Conservation (phyloP, 1,140 invertebrate species). For the Papilio dardanus region DNA sequence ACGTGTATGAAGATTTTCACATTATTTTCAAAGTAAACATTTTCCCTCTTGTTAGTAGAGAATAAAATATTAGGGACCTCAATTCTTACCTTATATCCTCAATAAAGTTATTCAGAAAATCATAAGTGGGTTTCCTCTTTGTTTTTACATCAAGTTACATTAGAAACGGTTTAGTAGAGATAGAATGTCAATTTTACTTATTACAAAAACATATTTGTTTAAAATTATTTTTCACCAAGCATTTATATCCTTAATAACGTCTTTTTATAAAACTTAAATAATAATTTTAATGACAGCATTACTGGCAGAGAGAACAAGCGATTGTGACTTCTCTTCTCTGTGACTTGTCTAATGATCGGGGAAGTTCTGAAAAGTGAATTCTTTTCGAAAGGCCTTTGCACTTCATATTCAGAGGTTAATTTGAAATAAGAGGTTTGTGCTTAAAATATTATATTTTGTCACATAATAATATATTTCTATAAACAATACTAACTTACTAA, state of each 20-base stretch:
- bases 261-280: too few species aligned
- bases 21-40: neutral
- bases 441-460: neutral
- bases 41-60: neutral
- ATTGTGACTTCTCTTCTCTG: neutral
- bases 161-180: neutral
- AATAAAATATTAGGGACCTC: conserved; percentile 2
- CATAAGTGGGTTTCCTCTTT: neutral
- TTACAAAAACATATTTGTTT: too few species aligned
- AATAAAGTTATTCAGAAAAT: neutral
- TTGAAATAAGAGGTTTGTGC: neutral
- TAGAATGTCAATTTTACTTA: neutral
- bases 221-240: too few species aligned
- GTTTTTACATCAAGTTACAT: neutral
- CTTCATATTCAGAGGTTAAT: neutral
- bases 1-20: neutral
- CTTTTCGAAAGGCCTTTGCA: neutral
- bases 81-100: neutral
- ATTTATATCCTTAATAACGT: too few species aligned
- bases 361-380: conserved; percentile 19
- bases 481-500: too few species aligned
- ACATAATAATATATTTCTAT: too few species aligned
- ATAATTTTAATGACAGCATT: neutral
- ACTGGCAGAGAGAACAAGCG: neutral
- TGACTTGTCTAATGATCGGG: neutral